Conservation (phyloP, 2,888 invertebrate species). For the Dasypogon diadema region DNA sequence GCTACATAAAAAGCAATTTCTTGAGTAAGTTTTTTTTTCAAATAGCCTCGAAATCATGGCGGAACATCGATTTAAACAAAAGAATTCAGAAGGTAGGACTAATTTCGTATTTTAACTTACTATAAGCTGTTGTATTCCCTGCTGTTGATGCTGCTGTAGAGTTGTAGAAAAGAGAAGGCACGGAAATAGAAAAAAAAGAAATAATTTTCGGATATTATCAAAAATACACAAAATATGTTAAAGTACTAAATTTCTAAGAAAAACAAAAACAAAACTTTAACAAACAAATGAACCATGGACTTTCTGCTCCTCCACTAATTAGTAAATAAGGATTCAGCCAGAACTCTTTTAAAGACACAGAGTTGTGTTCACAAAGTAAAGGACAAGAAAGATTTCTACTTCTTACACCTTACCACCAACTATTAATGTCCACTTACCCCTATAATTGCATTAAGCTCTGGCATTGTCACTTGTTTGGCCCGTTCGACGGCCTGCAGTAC, state of each 20-base stretch:
- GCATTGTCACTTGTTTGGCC: slow-evolving; percentile 98
- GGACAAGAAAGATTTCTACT: no score
- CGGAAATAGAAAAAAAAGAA: slow-evolving; percentile 45
- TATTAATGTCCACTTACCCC: slow-evolving; percentile 84
- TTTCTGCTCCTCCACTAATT: no score
- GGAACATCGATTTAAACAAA: background rate
- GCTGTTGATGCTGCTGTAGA: slow-evolving; percentile 90
- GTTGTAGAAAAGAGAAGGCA: slow-evolving; percentile 47
- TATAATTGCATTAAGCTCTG: slow-evolving; percentile 95
- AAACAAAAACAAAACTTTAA: background rate
- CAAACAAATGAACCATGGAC: no score
- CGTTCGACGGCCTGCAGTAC: slow-evolving; percentile 96
- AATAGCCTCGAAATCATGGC: background rate
- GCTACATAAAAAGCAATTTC: no score
- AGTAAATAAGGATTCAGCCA: no score
- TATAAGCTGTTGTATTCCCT: slow-evolving; percentile 91
- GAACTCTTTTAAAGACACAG: no score
- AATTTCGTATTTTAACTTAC: slow-evolving; percentile 74
- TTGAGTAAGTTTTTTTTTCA: no score
- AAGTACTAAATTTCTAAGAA: no score
- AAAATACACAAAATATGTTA: no score
- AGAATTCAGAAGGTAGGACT: background rate
- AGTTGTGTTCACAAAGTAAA: no score
- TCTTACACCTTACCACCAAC: no score
- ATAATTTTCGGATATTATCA: no score